These are phyloP conservation scores for Chrysopilus asiliformis DNA, from an alignment of 2,888 invertebrate genomes.

Conservation along the genomic window DNA sequence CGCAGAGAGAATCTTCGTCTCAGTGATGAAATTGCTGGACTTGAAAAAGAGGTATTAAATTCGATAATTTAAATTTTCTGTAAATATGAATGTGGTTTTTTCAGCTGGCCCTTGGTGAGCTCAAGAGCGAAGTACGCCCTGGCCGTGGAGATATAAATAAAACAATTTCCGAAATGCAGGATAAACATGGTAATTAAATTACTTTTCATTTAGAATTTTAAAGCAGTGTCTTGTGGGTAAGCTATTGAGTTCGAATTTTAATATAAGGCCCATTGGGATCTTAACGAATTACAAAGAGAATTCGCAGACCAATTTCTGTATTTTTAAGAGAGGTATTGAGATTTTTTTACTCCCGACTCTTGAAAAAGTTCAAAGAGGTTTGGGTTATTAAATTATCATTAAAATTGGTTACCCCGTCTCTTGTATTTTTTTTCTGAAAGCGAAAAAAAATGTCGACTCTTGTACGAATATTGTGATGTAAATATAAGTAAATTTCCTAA, in stretches of 20 bases:
- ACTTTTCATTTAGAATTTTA: not conserved
- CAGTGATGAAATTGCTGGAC: constrained; percentile 59
- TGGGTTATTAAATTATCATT: no score
- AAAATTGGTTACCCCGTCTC: no score
- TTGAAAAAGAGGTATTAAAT: constrained; percentile 62
- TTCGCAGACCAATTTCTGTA: no score
- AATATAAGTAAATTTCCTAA: no score
- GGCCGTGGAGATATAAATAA: constrained; percentile 57
- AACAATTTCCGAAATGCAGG: constrained; percentile 65
- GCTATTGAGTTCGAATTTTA: constrained; percentile 47
- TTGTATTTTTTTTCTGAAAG: no score
- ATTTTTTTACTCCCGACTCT: no score
- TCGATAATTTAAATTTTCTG: not conserved
- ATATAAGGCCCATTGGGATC: no score
- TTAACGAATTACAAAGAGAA: no score
- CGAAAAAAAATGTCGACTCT: no score
- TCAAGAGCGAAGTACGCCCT: constrained; percentile 45
- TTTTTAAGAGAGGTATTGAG: no score
- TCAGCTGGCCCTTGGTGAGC: constrained; percentile 46
- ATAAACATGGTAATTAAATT: constrained; percentile 60
- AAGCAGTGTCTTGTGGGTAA: constrained; percentile 40
- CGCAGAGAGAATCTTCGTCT: constrained; percentile 66
- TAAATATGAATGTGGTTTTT: constrained; percentile 7
- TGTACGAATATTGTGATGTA: no score
- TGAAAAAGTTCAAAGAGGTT: no score